Evolutionary conservation across 1,140 invertebrate genomes (phyloP).

Genomic region (Trichonephila clavata): DNA sequence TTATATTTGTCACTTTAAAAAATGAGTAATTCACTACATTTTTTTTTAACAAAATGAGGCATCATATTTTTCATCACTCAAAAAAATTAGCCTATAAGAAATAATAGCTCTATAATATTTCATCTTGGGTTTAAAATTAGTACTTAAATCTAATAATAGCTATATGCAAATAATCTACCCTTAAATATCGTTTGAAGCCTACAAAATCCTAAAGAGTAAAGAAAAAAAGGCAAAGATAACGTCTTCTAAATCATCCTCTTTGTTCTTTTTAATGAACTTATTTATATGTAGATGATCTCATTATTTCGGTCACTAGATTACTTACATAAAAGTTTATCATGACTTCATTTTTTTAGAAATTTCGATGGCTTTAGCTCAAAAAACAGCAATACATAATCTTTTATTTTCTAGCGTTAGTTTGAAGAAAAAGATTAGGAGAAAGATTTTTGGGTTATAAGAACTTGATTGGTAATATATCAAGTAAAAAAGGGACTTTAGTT

Average conservation of each 20-base stretch:
- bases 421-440: neutral
- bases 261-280: constrained; percentile 17
- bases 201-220: neutral
- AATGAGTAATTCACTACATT: neutral
- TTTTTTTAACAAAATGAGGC: neutral
- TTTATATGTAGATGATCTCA: constrained; percentile 16
- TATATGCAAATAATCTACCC: neutral
- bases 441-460: neutral
- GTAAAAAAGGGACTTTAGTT: too few species aligned
- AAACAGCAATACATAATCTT: neutral
- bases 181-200: neutral
- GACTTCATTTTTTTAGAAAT: neutral
- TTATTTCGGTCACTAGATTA: neutral
- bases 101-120: neutral
- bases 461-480: neutral
- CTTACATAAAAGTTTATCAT: neutral
- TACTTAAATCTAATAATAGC: neutral
- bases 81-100: neutral
- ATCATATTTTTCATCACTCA: neutral
- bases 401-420: neutral
- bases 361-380: neutral
- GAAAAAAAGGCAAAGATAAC: neutral
- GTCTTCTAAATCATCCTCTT: neutral
- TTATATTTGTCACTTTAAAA: neutral
- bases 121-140: neutral